Evolutionary conservation across 2,797 vertebrate species (phyloP), one percentile per base, ranked within the genome.

Genomic region (Pangasius sanitwongsei): DNA sequence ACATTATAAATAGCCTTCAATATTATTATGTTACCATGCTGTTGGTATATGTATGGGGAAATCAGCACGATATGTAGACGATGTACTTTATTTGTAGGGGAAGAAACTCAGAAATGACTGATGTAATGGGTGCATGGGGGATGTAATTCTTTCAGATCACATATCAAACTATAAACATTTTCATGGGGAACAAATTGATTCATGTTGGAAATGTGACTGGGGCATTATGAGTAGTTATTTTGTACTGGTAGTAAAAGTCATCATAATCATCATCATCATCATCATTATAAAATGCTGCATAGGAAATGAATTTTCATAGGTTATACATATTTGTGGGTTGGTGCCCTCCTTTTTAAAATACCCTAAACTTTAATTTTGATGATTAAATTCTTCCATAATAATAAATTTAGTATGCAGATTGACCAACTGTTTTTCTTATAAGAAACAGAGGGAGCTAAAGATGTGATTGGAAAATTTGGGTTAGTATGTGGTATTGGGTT

Each of bases 1-100:
- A 48, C n/a, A 34, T 84, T 67, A 84, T 67, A 65, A 84, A 65
- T 84, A 84, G 41, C 6, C 31, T 70, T 85, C 16, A 34, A 53
- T 69, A 85, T 50, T 69, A 53, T 85, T 53, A 25, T 0, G 20
- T 57, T 72, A 57, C 6, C 31, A 85, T 53, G 65, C 67, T 53
- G 67, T 34, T 70, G 18, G 67, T 18, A 37, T 61, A 15, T 13
- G 80, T 13, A 82, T 41, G 18, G 13, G 0, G 0, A 18, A 41
- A 41, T 25, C 25, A 25, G 15, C 41, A 20, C 28, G 37, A 63
- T 28, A 44, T 63, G 23, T 7, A 83, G 59, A 50, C 8, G n/a
- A 18, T 11, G 4, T 31, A 18, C 15, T 50, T 67, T 48, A 63
- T 83, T 48, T 83, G 44, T 44, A 83, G 25, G 55, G 5, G 16